A percentile compares a stretch with the other conserved stretches of the same genome.
These are phyloP conservation scores for Lepeophtheirus salmonis DNA, from an alignment of 1,140 invertebrate species.

Conservation along the genomic window DNA sequence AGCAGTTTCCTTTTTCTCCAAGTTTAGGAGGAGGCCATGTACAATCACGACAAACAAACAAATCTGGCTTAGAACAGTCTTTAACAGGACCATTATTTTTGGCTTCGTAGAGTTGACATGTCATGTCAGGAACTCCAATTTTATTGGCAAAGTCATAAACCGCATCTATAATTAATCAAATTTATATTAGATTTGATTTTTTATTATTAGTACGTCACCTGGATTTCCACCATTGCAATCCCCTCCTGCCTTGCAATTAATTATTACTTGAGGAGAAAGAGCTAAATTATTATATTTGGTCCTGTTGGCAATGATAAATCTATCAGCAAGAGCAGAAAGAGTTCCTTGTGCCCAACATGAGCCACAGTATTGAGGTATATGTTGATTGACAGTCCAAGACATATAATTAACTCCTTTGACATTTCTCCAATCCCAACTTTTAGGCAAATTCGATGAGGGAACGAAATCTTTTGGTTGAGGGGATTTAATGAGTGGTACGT, in stretches of 20 bases:
- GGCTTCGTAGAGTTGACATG: conserved; percentile 16
- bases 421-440: conserved; percentile 16
- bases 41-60: conserved; percentile 13
- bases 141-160: conserved; percentile 5
- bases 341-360: conserved; percentile 18
- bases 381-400: conserved; percentile 18
- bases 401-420: conserved; percentile 13
- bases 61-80: conserved; percentile 12
- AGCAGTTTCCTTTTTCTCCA: conserved; percentile 12
- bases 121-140: conserved; percentile 12
- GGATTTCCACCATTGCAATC: conserved; percentile 15
- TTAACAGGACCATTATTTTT: conserved; percentile 4
- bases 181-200: no score
- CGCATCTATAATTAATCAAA: no score
- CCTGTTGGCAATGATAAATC: conserved; percentile 15
- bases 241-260: conserved; percentile 15
- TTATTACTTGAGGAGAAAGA: conserved; percentile 13
- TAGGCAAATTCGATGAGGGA: neutral
- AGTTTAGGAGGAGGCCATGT: conserved; percentile 11
- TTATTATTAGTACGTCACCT: neutral
- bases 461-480: conserved; percentile 1
- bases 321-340: conserved; percentile 13
- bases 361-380: conserved; percentile 16
- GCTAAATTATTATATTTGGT: conserved; percentile 12
- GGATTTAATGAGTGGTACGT: neutral